Base-by-base conservation (phyloP, 2,113 vertebrate genomes). In the Rhynchopsitta pachyrhyncha region DNA sequence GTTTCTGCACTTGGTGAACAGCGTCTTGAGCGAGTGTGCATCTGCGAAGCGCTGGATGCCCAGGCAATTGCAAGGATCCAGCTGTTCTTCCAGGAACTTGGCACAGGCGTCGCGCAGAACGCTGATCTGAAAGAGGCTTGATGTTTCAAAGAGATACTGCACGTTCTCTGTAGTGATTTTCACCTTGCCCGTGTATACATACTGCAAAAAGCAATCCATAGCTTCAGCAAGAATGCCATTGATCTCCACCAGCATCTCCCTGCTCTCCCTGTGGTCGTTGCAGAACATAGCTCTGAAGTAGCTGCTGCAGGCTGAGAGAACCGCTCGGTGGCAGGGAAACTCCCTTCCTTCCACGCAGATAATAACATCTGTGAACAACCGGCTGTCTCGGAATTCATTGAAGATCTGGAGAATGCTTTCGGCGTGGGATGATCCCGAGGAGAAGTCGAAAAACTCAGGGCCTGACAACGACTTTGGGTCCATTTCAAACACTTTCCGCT, bases 211-310 rank as follows among this genome's bases (percentile, higher is more conserved):
- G 91, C 98, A 99, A 95, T 99, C 99, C 99, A 99, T 99, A 22
- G 99, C 99, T 91, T 99, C 99, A 1, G 99, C 98, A n/a, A 99
- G 97, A 92, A 99, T 99, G 88, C 99, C 99, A 1, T 99, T 99
- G 97, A 99, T 99, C 97, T 99, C 99, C 55, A 99, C 99, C 57
- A 99, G 57, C 99, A 99, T 99, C 97, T 99, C 99, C 4, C 99
- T 97, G 97, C 99, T 99, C 95, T 99, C 99, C 11, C 99, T 96
- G 92, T 99, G 99, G 91, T 99, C 99, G 0, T 99, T 99, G 97
- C 99, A 99, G 94, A 99, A 99, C 99, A 99, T 99, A 63, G 99
- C 99, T 96, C 99, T 98, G 97, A 99, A 99, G 97, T 99, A 99
- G 95, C 99, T 99, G 67, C 99, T 99, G 97, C 99, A 99, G 87